These are phyloP conservation scores for Lota lota DNA, from an alignment of 2,113 vertebrate genomes.

Conservation along the genomic window DNA sequence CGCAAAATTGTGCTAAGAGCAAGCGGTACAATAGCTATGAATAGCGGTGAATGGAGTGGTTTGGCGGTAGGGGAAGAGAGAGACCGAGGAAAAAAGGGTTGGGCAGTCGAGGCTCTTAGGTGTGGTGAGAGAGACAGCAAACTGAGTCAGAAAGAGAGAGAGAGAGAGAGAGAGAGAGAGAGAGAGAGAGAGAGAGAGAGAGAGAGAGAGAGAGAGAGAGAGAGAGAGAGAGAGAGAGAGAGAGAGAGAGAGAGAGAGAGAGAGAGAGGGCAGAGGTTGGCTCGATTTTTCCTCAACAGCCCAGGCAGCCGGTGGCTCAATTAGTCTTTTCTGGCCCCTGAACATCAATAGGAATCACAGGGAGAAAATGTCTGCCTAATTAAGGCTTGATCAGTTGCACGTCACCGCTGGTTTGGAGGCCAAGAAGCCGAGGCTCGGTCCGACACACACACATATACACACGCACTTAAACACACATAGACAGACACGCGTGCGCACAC, in stretches of 20 bases:
- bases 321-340: conserved; percentile 76
- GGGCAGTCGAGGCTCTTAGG: too few relatives aligned
- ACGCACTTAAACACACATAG: too few relatives aligned
- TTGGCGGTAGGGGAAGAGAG: too few relatives aligned
- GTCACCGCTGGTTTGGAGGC: conserved; percentile 84
- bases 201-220: conserved; percentile 17
- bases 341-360: conserved; percentile 95
- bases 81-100: too few relatives aligned
- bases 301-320: conserved; percentile 81
- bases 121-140: too few relatives aligned
- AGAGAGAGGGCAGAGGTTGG: conserved; percentile 36
- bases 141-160: too few relatives aligned
- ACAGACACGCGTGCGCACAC: too few relatives aligned
- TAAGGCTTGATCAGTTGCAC: conserved; percentile 91
- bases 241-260: conserved; percentile 28
- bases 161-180: too few relatives aligned
- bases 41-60: too few relatives aligned
- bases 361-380: conserved; percentile 97
- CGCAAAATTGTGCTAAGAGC: neutral
- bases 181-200: too few relatives aligned
- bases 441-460: conserved; percentile 17
- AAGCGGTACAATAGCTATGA: neutral
- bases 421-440: conserved; percentile 31
- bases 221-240: conserved; percentile 25
- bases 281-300: conserved; percentile 83